These are phyloP conservation scores for Rhinichthys osculus DNA, from an alignment of 2,797 vertebrate species.

Conservation along the genomic window DNA sequence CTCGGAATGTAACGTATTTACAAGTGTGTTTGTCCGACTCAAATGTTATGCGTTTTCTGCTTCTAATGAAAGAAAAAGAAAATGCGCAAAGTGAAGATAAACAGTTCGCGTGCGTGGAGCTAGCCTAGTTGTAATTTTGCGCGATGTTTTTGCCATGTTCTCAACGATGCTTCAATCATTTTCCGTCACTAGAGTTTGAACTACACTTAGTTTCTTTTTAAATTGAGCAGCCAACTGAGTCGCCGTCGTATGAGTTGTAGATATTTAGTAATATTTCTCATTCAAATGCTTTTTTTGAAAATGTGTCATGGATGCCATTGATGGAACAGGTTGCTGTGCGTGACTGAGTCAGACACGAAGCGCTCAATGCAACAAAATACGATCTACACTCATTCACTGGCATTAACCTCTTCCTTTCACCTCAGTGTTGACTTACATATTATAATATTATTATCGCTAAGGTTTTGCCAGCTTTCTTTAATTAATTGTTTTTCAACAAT, in stretches of 20 bases:
- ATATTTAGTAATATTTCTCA: background rate
- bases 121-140: constrained; percentile 10
- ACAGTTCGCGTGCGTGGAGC: background rate
- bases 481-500: background rate
- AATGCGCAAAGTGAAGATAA: constrained; percentile 7
- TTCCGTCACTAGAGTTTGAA: constrained; percentile 4
- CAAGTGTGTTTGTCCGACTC: background rate
- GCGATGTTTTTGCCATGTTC: constrained; percentile 8
- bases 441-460: background rate
- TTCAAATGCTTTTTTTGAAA: background rate
- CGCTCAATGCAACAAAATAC: constrained; percentile 5
- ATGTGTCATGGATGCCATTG: background rate
- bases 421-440: background rate
- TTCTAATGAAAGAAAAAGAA: background rate
- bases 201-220: background rate
- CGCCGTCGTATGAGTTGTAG: background rate
- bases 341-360: constrained; percentile 22
- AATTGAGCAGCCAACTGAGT: background rate
- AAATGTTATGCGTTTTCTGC: background rate
- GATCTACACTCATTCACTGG: constrained; percentile 12
- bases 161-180: background rate
- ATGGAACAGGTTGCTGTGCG: constrained; percentile 36
- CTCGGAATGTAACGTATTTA: background rate
- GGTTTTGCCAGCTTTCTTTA: background rate
- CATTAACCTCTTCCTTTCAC: constrained; percentile 20